These are phyloP conservation scores for Rousettus leschenaultii DNA, from an alignment of 2,113 vertebrate genomes.

Conservation along the genomic window DNA sequence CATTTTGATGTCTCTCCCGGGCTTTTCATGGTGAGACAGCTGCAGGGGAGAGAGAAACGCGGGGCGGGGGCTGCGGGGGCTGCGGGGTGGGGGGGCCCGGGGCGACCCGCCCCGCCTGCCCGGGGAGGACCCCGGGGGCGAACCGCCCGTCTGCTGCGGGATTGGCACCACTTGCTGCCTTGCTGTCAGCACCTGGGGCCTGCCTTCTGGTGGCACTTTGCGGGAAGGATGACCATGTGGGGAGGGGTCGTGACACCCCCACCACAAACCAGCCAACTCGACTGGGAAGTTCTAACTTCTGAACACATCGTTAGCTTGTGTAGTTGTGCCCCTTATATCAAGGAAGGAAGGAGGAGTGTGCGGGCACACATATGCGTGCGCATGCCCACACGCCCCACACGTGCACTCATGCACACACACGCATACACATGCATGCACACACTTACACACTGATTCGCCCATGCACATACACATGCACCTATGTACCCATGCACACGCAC, in stretches of 20 bases:
- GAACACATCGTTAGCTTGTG: neutral
- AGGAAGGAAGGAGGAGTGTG: neutral
- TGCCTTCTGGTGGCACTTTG: neutral
- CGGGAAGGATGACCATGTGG: neutral
- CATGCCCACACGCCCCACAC: too few relatives aligned
- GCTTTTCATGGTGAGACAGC: conserved; percentile 70
- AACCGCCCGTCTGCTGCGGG: too few relatives aligned
- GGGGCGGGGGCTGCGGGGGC: neutral
- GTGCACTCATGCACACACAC: too few relatives aligned
- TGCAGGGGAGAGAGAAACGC: conserved; percentile 18
- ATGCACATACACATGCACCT: too few relatives aligned
- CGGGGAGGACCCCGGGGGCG: neutral
- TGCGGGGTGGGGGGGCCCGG: neutral
- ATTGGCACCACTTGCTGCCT: neutral
- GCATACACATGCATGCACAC: too few relatives aligned
- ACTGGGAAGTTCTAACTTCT: neutral
- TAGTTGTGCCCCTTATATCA: neutral
- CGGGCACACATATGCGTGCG: neutral
- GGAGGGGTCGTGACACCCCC: neutral
- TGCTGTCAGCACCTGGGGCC: fast-evolving
- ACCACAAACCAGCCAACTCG: neutral
- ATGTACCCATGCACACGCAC: too few relatives aligned
- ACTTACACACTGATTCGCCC: too few relatives aligned
- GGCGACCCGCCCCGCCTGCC: too few relatives aligned
- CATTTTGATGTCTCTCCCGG: conserved; percentile 60